phyloP scores from a whole-genome alignment of 2,888 invertebrate species.

The Hypsopygia costalis region DNA sequence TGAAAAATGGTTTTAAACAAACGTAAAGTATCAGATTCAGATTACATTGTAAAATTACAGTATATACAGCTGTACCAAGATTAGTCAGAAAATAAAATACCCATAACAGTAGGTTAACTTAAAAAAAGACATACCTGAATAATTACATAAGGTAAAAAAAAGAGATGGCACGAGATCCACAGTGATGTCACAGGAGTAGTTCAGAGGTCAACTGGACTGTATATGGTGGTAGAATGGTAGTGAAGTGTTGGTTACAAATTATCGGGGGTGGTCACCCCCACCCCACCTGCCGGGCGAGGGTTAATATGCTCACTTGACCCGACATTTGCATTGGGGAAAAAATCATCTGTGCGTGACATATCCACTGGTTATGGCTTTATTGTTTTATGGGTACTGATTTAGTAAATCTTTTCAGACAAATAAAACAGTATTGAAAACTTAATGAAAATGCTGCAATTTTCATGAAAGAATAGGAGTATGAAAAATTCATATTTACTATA shows the following conservation, averaged over 20 bases:
- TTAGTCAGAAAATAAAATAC: no score
- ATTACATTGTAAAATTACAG: no score
- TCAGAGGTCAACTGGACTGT: conserved; percentile 63
- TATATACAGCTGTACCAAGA: no score
- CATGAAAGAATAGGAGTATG: no score
- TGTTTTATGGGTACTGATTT: background rate
- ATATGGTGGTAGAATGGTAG: conserved; percentile 57
- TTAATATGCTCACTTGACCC: conserved; percentile 72
- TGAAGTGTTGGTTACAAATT: conserved; percentile 67
- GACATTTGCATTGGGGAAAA: conserved; percentile 48
- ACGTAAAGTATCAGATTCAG: no score
- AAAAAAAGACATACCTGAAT: conserved; percentile 2
- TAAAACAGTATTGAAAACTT: no score
- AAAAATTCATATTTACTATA: no score
- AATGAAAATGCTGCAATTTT: no score
- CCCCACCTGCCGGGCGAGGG: conserved; percentile 61
- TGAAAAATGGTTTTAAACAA: no score
- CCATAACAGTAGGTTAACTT: no score
- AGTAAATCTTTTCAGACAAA: background rate
- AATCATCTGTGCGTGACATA: conserved; percentile 64
- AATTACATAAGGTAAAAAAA: background rate
- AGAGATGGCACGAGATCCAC: conserved; percentile 23
- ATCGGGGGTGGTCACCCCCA: conserved; percentile 55
- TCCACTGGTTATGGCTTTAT: conserved; percentile 6
- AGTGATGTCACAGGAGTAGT: conserved; percentile 42